These are phyloP conservation scores for Melipona bicolor DNA, from an alignment of 2,888 invertebrate genomes.

Conservation along the genomic window DNA sequence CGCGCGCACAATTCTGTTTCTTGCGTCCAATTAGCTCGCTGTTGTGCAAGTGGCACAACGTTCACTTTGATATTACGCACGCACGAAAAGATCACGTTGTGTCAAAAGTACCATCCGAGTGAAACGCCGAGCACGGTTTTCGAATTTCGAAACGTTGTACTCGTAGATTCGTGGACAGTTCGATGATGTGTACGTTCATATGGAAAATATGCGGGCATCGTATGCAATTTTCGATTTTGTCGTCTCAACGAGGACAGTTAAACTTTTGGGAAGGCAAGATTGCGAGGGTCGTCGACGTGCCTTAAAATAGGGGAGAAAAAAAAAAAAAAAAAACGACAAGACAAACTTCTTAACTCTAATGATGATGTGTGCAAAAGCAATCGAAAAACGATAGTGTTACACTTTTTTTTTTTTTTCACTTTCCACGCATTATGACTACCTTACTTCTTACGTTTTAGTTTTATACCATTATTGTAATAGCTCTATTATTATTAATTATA, in stretches of 20 bases:
- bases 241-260: background rate
- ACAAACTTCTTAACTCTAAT: slow-evolving; percentile 22
- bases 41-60: slow-evolving; percentile 10
- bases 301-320: background rate
- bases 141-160: background rate
- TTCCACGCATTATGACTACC: slow-evolving; percentile 74
- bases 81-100: background rate
- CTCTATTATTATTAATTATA: slow-evolving; percentile 54
- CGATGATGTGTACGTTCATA: background rate
- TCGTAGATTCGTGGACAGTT: background rate
- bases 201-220: slow-evolving; percentile 11
- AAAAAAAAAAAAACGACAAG: background rate
- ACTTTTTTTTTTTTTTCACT: slow-evolving; percentile 70
- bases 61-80: slow-evolving; percentile 45
- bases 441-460: slow-evolving; percentile 76
- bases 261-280: slow-evolving; percentile 4
- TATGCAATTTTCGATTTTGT: slow-evolving; percentile 36
- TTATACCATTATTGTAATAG: slow-evolving; percentile 71
- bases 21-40: slow-evolving; percentile 41
- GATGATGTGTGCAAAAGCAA: slow-evolving; percentile 52
- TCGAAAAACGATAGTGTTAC: slow-evolving; percentile 58
- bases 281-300: background rate
- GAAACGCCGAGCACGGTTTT: background rate
- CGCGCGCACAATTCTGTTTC: slow-evolving; percentile 20
- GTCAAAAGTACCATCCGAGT: background rate